Evolutionary conservation across 2,113 vertebrate genomes (phyloP).

Genomic region (Rousettus leschenaultii): DNA sequence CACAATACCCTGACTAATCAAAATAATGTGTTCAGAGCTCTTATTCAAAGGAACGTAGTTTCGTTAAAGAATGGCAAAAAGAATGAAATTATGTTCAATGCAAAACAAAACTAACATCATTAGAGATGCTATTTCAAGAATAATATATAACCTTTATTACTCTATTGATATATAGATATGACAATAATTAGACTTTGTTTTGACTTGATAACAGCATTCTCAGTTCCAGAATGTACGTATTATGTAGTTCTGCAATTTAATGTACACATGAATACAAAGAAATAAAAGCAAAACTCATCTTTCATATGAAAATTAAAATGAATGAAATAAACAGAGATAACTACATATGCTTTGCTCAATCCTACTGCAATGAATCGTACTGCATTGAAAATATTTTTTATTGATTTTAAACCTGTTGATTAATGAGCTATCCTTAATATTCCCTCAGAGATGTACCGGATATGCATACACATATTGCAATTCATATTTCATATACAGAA

Average conservation of each 20-base stretch:
- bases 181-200: conserved; percentile 42
- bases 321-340: conserved; percentile 15
- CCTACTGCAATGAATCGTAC: background rate
- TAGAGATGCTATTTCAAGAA: background rate
- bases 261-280: background rate
- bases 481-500: conserved; percentile 37
- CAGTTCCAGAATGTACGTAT: background rate
- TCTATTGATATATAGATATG: conserved; percentile 1
- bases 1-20: background rate
- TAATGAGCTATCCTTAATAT: conserved; percentile 29
- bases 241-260: conserved; percentile 14
- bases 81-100: background rate
- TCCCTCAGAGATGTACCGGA: background rate
- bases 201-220: background rate
- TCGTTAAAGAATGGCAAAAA: background rate
- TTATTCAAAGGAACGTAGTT: conserved; percentile 9
- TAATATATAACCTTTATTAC: conserved; percentile 13
- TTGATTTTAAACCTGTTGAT: conserved; percentile 33
- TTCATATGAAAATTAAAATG: conserved; percentile 20
- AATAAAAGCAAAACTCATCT: conserved; percentile 35
- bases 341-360: background rate
- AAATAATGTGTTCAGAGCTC: background rate
- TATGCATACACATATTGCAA: background rate
- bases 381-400: conserved; percentile 27
- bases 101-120: background rate